phyloP scores from a whole-genome alignment of 2,797 vertebrate genomes.

The Brotogeris chrysoptera region DNA sequence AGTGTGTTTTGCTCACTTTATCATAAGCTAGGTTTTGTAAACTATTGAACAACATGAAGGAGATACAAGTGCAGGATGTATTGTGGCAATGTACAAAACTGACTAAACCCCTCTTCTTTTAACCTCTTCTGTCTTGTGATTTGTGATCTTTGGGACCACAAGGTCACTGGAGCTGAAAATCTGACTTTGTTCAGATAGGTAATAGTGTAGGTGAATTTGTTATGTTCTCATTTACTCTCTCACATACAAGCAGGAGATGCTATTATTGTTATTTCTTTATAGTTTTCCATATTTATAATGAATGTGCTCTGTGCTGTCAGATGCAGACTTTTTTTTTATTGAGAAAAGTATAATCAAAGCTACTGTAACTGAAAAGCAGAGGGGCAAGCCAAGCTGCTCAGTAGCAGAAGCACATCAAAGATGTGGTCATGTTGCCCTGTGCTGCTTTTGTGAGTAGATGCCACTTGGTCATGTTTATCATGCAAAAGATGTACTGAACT shows the following conservation, averaged over 20 bases:
- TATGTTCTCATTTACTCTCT: background rate
- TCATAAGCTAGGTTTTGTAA: background rate
- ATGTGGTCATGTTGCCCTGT: background rate
- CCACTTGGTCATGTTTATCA: background rate
- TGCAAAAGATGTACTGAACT: background rate
- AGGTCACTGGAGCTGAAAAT: background rate
- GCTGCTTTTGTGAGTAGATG: background rate
- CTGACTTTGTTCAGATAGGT: background rate
- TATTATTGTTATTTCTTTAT: background rate
- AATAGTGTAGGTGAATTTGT: background rate
- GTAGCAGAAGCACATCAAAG: background rate
- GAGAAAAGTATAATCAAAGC: background rate
- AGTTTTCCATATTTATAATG: background rate
- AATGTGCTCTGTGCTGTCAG: background rate
- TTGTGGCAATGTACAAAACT: background rate
- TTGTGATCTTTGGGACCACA: background rate
- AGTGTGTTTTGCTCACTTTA: background rate
- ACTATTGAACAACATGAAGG: background rate
- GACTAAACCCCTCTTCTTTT: background rate
- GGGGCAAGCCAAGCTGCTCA: background rate
- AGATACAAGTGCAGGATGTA: background rate
- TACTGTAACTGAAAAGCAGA: background rate
- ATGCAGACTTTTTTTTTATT: background rate
- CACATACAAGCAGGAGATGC: background rate
- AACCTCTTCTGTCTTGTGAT: background rate